Conservation (phyloP, 2,113 vertebrate genomes). For the Ifrita kowaldi region DNA sequence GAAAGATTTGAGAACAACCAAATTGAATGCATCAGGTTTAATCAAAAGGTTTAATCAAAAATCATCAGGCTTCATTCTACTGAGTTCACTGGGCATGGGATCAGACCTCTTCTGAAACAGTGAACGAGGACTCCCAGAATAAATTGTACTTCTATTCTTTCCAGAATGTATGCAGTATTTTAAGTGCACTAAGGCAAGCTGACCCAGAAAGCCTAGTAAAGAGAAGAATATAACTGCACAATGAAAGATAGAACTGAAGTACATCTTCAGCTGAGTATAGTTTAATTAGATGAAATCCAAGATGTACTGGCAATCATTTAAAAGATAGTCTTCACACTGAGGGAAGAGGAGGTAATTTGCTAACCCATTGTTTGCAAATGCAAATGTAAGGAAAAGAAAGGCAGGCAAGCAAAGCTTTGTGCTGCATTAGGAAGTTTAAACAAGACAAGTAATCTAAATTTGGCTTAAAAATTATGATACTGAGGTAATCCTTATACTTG, state of each 20-base stretch:
- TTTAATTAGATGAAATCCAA: constrained; percentile 3
- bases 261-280: neutral
- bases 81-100: neutral
- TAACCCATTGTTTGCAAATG: neutral
- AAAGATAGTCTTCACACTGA: neutral
- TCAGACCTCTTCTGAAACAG: neutral
- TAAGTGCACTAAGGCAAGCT: neutral
- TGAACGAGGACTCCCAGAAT: neutral
- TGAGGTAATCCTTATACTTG: neutral
- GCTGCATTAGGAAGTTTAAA: neutral
- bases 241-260: neutral
- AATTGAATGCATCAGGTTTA: neutral
- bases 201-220: neutral
- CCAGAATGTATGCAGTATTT: neutral
- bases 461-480: neutral
- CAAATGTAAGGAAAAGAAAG: neutral
- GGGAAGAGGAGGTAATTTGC: neutral
- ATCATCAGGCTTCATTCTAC: neutral
- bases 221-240: neutral
- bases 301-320: neutral
- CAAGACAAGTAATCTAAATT: neutral
- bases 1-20: neutral
- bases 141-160: neutral
- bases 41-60: neutral
- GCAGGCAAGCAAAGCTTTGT: neutral